A percentile compares a stretch with the other conserved stretches of the same genome.
Conservation (phyloP, 35 echinoderm and acorn worm species). For the Strongylocentrotus purpuratus region DNA sequence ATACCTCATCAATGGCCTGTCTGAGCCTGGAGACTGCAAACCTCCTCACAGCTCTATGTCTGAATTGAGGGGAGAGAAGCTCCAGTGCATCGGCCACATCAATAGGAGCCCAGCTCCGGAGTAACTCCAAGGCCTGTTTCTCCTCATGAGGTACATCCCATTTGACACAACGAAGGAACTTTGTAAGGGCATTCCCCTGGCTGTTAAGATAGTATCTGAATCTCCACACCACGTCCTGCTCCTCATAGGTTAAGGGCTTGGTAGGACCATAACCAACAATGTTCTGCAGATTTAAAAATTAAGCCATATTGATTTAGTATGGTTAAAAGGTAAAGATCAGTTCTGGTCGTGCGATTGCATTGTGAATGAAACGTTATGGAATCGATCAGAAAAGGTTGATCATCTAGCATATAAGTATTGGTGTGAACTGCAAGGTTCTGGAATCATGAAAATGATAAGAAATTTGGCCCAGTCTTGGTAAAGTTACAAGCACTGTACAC, state of each 20-base stretch:
- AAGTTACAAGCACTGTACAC: too few species aligned
- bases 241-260: slow-evolving; percentile 78
- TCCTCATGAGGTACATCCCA: slow-evolving; percentile 95
- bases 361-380: too few species aligned
- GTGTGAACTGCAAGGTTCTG: too few species aligned
- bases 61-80: slow-evolving; percentile 93
- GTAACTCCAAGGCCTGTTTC: slow-evolving; percentile 89
- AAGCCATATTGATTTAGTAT: not conserved
- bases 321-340: too few species aligned
- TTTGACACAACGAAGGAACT: slow-evolving; percentile 96
- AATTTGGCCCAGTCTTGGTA: too few species aligned
- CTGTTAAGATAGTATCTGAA: slow-evolving; percentile 96
- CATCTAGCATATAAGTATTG: too few species aligned
- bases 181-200: slow-evolving; percentile 93
- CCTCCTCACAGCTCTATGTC: slow-evolving; percentile 80
- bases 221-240: slow-evolving; percentile 89
- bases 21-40: slow-evolving; percentile 90
- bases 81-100: slow-evolving; percentile 95
- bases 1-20: slow-evolving; percentile 92
- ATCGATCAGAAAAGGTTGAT: too few species aligned
- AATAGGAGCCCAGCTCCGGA: slow-evolving; percentile 84
- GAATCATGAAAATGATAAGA: too few species aligned
- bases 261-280: slow-evolving; percentile 89
- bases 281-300: slow-evolving; percentile 58
- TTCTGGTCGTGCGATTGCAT: too few species aligned